Evolutionary conservation across 2,888 invertebrate species (phyloP), one percentile per base, ranked within the genome.

Genomic region (Clivina fossor): DNA sequence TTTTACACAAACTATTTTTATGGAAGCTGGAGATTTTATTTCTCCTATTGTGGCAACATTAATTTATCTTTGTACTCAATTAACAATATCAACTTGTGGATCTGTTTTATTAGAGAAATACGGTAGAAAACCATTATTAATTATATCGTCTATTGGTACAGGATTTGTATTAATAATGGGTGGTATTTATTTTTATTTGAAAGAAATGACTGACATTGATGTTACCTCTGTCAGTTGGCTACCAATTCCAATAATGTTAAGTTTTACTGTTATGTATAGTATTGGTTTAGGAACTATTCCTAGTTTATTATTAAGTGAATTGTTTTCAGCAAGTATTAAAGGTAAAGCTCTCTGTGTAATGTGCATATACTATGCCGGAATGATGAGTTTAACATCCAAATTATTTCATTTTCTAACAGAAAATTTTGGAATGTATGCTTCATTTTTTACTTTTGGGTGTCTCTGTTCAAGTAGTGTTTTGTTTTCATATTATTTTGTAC

Each of bases 71-170:
- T 60, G 66, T 2, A 71, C 76, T 1, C 77, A 78, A 62, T 62
- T 72, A 2, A 26, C 63, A 1, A 63, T 68, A 16, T 71, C 73
- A 7, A 57, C 64, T 54, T 49, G 65, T 24, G 63, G 70, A 0
- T 63, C 68, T 0, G 49, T 67, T 18, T 55, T 74, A 5, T 65
- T 69, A 0, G 79, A 66, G 40, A 57, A 59, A 35, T 68, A 68
- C 15, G 80, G 79, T 3, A 62, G 79, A 30, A 68, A 72, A 51
- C 67, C 70, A 13, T 65, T 80, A 11, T 65, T 79, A 2, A 63
- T 77, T 4, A 55, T 71, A 22, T 76, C 75, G 1, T 79, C 81
- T 9, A 66, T 80, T 0, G 76, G 80, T 2, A 59, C 61, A 35
- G 62, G 46, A 44, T 19, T 56, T 8, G 30, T 38, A 13, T 37